These are phyloP conservation scores for Conus betulinus DNA, from an alignment of 1,140 invertebrate genomes.

Conservation along the genomic window DNA sequence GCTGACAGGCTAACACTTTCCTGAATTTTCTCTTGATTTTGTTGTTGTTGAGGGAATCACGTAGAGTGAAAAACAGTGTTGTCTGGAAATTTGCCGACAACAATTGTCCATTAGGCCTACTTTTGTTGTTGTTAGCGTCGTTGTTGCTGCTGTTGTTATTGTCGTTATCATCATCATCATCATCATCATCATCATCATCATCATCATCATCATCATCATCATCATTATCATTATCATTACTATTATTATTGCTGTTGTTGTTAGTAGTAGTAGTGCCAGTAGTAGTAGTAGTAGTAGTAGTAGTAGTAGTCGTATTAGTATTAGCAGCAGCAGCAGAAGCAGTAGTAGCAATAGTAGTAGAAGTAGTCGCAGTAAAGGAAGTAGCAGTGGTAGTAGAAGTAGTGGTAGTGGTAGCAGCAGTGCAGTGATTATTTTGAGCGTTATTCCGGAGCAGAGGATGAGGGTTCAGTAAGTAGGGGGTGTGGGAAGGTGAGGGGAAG, in stretches of 20 bases:
- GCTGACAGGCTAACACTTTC: no score
- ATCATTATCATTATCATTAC: not conserved
- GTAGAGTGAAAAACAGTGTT: not conserved
- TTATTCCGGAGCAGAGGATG: no score
- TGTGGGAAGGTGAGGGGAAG: no score
- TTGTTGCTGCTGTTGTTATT: not conserved
- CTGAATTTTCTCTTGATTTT: no score
- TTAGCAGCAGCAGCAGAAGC: no score
- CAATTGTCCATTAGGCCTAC: not conserved
- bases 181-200: not conserved
- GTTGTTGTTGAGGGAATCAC: no score
- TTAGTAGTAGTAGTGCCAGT: not conserved
- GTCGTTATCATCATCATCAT: not conserved
- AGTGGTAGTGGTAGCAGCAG: not conserved
- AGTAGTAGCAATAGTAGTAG: no score
- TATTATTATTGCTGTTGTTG: slow-evolving; percentile 1
- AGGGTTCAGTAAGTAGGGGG: no score
- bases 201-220: not conserved
- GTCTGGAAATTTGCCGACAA: not conserved
- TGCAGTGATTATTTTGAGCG: no score
- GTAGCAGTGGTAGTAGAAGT: no score
- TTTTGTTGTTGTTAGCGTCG: not conserved
- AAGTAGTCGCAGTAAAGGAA: no score
- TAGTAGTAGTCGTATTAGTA: not conserved
- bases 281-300: not conserved